phyloP scores from a whole-genome alignment of 2,113 vertebrate species.

The Seriola aureovittata region DNA sequence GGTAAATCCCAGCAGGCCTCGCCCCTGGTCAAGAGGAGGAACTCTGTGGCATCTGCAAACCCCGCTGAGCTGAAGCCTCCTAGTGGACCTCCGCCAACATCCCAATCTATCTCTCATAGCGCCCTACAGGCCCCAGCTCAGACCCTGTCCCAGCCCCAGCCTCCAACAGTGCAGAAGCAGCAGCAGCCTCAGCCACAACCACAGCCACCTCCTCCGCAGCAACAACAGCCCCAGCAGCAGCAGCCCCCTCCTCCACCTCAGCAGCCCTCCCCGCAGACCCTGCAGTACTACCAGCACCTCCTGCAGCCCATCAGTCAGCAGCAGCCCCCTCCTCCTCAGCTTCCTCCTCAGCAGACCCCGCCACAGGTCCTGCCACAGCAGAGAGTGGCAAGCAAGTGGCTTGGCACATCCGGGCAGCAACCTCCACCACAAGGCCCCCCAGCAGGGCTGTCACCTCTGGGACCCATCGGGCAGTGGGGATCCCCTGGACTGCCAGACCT shows the following conservation, averaged over 20 bases:
- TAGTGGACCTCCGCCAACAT: slow-evolving; percentile 83
- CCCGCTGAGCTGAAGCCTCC: slow-evolving; percentile 91
- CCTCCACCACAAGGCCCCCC: slow-evolving; percentile 84
- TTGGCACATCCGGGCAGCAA: slow-evolving; percentile 87
- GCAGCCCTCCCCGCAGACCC: slow-evolving; percentile 88
- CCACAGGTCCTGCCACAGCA: slow-evolving; percentile 81
- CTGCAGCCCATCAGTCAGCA: slow-evolving; percentile 92
- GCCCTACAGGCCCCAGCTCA: slow-evolving; percentile 86
- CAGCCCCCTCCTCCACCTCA: slow-evolving; percentile 76
- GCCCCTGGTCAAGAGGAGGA: slow-evolving; percentile 93
- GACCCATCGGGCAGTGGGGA: slow-evolving; percentile 92
- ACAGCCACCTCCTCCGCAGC: slow-evolving; percentile 82
- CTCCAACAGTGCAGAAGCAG: slow-evolving; percentile 71
- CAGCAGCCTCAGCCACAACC: slow-evolving; percentile 70
- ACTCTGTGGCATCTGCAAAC: slow-evolving; percentile 91
- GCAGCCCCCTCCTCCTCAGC: slow-evolving; percentile 79
- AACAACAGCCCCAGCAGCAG: slow-evolving; percentile 63
- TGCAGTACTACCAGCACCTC: slow-evolving; percentile 95
- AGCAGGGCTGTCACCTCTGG: slow-evolving; percentile 88
- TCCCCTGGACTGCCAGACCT: slow-evolving; percentile 91
- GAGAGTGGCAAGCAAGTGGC: slow-evolving; percentile 91
- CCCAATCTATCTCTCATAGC: slow-evolving; percentile 86
- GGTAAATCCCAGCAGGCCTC: slow-evolving; percentile 98
- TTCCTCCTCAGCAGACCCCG: slow-evolving; percentile 81
- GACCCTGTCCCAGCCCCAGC: slow-evolving; percentile 73